Evolutionary conservation across 2,113 vertebrate species (phyloP).

Genomic region (Hypanus sabinus): DNA sequence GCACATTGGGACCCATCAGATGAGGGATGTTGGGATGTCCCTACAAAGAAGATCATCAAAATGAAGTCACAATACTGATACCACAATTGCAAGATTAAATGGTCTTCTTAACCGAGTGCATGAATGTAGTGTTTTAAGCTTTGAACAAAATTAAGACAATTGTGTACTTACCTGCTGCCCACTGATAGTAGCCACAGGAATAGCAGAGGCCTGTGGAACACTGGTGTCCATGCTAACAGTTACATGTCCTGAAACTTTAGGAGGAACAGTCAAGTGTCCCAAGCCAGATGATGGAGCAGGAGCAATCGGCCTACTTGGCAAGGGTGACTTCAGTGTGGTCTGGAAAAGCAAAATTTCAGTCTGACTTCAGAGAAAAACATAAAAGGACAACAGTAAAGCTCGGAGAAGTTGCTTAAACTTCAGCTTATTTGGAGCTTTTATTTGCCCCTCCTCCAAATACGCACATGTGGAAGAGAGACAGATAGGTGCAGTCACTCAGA

Average conservation of each 20-base stretch:
- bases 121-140: too few species aligned
- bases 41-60: constrained; percentile 50
- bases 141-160: neutral
- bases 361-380: neutral
- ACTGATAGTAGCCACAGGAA: constrained; percentile 96
- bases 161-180: constrained; percentile 76
- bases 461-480: neutral
- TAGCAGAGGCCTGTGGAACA: constrained; percentile 79
- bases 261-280: constrained; percentile 67
- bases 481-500: neutral
- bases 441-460: neutral
- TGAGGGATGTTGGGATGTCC: constrained; percentile 91
- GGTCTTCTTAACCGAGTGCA: too few species aligned
- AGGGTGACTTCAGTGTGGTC: constrained; percentile 80
- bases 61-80: neutral
- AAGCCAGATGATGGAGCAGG: constrained; percentile 83
- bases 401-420: neutral
- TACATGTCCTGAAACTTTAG: constrained; percentile 85
- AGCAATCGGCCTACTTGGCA: constrained; percentile 92
- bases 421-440: neutral
- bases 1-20: constrained; percentile 84
- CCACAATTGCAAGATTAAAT: neutral
- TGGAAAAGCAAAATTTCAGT: constrained; percentile 47
- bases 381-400: neutral
- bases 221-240: constrained; percentile 86